Percentiles rank a stretch among this genome's conserved stretches.
These are phyloP conservation scores for Polydrusus tereticollis DNA, from an alignment of 2,888 invertebrate genomes.

Conservation along the genomic window DNA sequence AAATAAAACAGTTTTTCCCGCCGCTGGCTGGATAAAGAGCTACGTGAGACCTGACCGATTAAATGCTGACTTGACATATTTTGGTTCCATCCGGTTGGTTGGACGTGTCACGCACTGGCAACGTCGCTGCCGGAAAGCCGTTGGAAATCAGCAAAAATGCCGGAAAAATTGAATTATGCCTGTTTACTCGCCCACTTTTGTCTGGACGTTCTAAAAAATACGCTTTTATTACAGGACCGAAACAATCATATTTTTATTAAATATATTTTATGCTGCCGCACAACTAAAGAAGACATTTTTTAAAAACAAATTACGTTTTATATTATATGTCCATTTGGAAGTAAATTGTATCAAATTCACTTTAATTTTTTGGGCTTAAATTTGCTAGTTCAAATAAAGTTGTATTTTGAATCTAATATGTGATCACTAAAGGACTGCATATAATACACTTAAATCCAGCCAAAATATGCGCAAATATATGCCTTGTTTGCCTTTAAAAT, in stretches of 20 bases:
- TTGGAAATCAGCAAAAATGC: constrained; percentile 43
- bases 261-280: background rate
- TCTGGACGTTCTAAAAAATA: constrained; percentile 21
- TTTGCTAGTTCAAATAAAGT: no score
- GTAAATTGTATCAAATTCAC: no score
- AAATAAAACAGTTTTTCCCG: constrained; percentile 10
- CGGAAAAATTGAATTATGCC: constrained; percentile 45
- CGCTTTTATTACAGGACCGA: constrained; percentile 16
- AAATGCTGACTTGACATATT: constrained; percentile 45
- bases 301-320: background rate
- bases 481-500: no score
- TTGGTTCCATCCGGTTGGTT: constrained; percentile 28
- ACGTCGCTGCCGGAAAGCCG: constrained; percentile 37
- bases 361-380: no score
- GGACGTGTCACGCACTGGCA: constrained; percentile 46
- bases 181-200: constrained; percentile 38
- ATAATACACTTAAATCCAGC: no score
- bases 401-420: no score
- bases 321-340: no score
- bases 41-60: constrained; percentile 34
- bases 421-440: no score
- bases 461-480: no score
- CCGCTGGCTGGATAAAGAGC: constrained; percentile 19
- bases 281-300: background rate
- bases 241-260: background rate